A percentile compares a stretch with the other conserved stretches of the same genome.
Conservation (phyloP, 1,140 invertebrate genomes). For the Cephus cinctus region DNA sequence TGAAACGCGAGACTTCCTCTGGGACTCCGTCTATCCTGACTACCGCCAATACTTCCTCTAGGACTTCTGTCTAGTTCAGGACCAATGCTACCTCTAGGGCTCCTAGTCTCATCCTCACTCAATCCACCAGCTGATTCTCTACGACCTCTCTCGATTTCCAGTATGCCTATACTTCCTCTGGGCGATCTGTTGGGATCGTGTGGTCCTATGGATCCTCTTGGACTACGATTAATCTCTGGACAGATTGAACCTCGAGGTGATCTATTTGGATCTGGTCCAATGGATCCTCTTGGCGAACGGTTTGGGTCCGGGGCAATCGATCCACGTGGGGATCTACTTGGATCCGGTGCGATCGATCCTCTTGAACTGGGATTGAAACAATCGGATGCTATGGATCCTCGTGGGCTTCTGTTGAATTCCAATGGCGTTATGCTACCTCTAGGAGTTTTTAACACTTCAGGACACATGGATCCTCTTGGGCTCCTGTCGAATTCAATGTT, state of each 20-base stretch:
- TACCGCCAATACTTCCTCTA: conserved; percentile 51
- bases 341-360: conserved; percentile 60
- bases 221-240: conserved; percentile 55
- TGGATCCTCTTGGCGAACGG: conserved; percentile 56
- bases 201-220: conserved; percentile 61
- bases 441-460: conserved; percentile 55
- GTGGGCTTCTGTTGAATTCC: conserved; percentile 56
- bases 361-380: conserved; percentile 56
- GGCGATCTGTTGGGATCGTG: conserved; percentile 56
- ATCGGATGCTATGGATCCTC: conserved; percentile 61
- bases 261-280: conserved; percentile 17
- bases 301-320: conserved; percentile 60
- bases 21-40: conserved; percentile 56
- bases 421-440: conserved; percentile 58
- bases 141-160: conserved; percentile 49
- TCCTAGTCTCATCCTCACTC: conserved; percentile 55
- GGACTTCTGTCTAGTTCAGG: conserved; percentile 56
- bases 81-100: conserved; percentile 62
- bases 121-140: conserved; percentile 54
- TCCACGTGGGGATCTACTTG: conserved; percentile 61
- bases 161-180: conserved; percentile 59
- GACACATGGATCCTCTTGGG: conserved; percentile 65
- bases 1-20: conserved; percentile 62
- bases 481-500: conserved; percentile 57
- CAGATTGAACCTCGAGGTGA: conserved; percentile 48